Evolutionary conservation across 1,140 invertebrate genomes (phyloP), one percentile per base, ranked within the genome.

Genomic region (Galendromus occidentalis): DNA sequence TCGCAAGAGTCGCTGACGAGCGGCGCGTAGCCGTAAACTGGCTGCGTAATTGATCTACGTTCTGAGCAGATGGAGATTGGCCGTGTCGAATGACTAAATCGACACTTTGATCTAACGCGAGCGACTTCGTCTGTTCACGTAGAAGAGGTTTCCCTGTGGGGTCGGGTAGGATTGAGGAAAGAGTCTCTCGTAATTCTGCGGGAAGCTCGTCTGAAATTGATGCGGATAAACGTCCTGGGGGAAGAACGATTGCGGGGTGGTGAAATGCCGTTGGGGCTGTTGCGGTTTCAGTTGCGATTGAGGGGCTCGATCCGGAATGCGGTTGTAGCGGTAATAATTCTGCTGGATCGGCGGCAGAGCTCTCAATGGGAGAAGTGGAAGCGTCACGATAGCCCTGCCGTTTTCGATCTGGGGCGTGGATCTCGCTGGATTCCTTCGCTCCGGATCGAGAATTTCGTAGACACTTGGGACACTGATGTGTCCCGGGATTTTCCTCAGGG

Each of bases 311-410:
- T 14, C 25, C 22, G 25, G 51, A 22, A 59, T 59, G n/a, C 51
- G 25, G 33, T 59, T 59, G 51, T 59, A 59, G 51, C 51, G 51
- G 22, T 59, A 59, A 22, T 59, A 59, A 22, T 25, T 59, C 51
- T 59, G 51, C 22, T 59, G 51, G 22, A 59, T 59, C 33, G 51
- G 51, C 14, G 51, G 22, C 9, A 59, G 22, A 29, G 51, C 51
- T 25, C 51, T 25, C 14, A 59, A 9, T 4, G 51, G 51, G n/a
- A 59, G 9, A 14, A 59, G 51, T 29, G 51, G 51, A 25, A 59
- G 33, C 1, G 51, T 59, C 14, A 59, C 51, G 22, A 59, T 59
- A 22, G 51, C 51, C 2, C 51, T 25, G 51, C 51, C 51, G 33
- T 59, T 59, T 17, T 59, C 51, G 33, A 59, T 25, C 25, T 29